Percentiles rank a stretch among this genome's conserved stretches.
These are phyloP conservation scores for Sciurus vulgaris DNA, from an alignment of 2,797 vertebrate genomes.

Conservation along the genomic window DNA sequence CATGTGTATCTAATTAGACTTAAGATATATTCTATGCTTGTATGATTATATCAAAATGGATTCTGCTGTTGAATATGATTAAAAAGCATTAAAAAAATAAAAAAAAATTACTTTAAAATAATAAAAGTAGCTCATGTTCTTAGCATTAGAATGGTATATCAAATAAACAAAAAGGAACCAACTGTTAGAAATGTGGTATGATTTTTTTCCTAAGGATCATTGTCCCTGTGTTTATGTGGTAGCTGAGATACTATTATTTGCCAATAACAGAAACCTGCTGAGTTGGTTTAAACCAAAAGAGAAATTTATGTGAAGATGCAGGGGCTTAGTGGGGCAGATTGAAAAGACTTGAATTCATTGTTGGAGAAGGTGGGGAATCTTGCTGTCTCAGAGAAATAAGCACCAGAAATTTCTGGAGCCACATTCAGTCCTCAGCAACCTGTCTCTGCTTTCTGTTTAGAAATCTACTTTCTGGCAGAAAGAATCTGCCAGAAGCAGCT, in stretches of 20 bases:
- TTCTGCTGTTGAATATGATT: too few species aligned
- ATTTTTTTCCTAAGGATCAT: not conserved
- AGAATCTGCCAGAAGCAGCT: not conserved
- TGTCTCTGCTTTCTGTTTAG: not conserved
- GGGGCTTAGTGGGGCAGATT: not conserved
- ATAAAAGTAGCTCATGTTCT: not conserved
- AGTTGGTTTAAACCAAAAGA: slow-evolving; percentile 1
- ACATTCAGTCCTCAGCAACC: not conserved
- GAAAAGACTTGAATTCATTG: not conserved
- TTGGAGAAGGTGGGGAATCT: not conserved
- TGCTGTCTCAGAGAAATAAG: not conserved
- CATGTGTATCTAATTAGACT: too few species aligned
- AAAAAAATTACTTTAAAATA: not conserved
- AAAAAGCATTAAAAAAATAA: too few species aligned
- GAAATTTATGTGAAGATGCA: not conserved
- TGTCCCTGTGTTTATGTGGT: not conserved
- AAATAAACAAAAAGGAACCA: not conserved
- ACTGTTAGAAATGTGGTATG: not conserved
- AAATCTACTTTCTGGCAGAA: not conserved
- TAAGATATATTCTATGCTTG: too few species aligned
- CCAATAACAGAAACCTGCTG: not conserved
- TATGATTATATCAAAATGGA: too few species aligned
- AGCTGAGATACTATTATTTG: not conserved
- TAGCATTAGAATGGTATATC: not conserved
- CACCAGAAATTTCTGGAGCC: not conserved